Evolutionary conservation across 2,797 vertebrate genomes (phyloP), one percentile per base, ranked within the genome.

Genomic region (Mus spretus): DNA sequence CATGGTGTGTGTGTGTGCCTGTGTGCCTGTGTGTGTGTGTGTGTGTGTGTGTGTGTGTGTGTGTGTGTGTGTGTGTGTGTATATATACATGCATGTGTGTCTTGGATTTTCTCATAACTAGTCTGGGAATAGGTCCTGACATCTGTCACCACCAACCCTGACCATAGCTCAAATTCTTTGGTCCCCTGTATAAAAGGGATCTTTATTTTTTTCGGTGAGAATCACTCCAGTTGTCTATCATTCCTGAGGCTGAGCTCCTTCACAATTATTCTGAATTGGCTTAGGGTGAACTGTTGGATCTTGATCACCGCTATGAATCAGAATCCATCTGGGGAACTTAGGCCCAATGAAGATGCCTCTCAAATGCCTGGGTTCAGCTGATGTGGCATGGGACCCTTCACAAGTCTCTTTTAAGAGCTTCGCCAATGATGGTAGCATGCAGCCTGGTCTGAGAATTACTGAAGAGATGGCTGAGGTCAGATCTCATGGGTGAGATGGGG

Each of bases 1-100:
- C 95, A 89, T 93, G 96, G 95, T 44, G 22, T 61, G 86, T 85
- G 44, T 94, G 92, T 96, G 75, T 94, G 87, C 47, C 15, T 77
- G 77, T 28, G 70, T 7, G 3, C 74, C 47, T 96, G 75, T 94
- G 87, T 40, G 95, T 44, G 22, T 61, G 86, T 85, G 44, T 94
- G 92, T 96, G 75, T 94, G 87, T 61, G 86, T 85, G 44, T 94
- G 92, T 96, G 75, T 94, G 87, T 40, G 95, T 44, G 22, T 61
- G 86, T 85, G 44, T 94, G 92, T 96, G 75, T 94, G 84, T 19
- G n/a, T n/a, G n/a, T n/a, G n/a, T n/a, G n/a, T n/a, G n/a, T n/a
- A n/a, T n/a, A n/a, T n/a, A n/a, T n/a, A 19, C 67, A 37, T 72
- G 70, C n/a, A 37, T 3, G 9, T 72, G n/a, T 72, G n/a, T 72